Conservation (phyloP, 1,140 invertebrate genomes). For the Maconellicoccus hirsutus region DNA sequence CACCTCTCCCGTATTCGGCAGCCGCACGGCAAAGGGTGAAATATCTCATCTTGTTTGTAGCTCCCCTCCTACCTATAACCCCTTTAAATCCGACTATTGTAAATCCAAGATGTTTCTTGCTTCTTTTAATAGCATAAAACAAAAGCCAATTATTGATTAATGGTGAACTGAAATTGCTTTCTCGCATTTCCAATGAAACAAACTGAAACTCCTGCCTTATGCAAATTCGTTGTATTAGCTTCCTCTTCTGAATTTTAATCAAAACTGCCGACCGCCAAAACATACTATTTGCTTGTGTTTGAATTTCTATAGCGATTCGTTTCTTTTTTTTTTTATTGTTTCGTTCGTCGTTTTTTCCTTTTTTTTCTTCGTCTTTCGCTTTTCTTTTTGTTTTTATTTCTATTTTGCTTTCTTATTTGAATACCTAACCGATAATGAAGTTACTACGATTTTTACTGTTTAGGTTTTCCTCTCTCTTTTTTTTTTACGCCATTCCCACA, state of each 20-base stretch:
- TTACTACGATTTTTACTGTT: background rate
- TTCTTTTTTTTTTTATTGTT: background rate
- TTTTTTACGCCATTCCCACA: background rate
- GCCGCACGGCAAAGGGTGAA: constrained; percentile 17
- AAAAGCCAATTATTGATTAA: constrained; percentile 22
- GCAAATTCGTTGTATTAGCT: constrained; percentile 20
- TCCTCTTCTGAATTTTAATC: constrained; percentile 21
- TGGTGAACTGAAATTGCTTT: constrained; percentile 21
- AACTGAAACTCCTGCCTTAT: constrained; percentile 22
- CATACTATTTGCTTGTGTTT: constrained; percentile 5
- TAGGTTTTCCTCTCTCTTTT: background rate
- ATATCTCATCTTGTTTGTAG: constrained; percentile 19
- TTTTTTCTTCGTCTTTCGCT: background rate
- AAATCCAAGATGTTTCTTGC: constrained; percentile 21
- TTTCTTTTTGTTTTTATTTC: constrained; percentile 13
- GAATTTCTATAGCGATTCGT: constrained; percentile 12
- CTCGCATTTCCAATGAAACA: constrained; percentile 22
- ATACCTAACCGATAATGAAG: constrained; percentile 16
- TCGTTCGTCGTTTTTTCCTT: constrained; percentile 9
- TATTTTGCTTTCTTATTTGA: constrained; percentile 16
- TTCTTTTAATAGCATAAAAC: constrained; percentile 22
- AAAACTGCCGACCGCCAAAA: constrained; percentile 15
- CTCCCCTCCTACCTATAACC: background rate
- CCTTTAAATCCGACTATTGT: constrained; percentile 22
- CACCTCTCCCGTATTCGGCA: background rate